phyloP scores from a whole-genome alignment of 2,113 vertebrate genomes.

The Chitala chitala region DNA sequence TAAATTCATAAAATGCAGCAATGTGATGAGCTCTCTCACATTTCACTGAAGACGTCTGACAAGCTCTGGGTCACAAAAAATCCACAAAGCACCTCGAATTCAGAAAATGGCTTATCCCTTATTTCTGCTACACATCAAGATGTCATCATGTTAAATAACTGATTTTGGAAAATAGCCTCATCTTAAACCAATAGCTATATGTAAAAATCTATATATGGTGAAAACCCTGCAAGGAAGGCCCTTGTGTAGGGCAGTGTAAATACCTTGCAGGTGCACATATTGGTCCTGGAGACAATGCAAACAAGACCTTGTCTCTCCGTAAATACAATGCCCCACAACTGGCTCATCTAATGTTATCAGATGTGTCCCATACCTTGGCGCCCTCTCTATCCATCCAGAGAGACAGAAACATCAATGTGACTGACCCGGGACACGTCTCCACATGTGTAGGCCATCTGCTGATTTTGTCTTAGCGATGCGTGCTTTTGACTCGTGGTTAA shows the following conservation, averaged over 20 bases:
- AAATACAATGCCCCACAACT: not conserved
- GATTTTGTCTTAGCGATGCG: no score
- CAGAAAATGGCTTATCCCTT: not conserved
- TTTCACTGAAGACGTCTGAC: not conserved
- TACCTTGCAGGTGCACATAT: not conserved
- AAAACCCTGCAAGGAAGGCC: not conserved
- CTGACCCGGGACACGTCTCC: no score
- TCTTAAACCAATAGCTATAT: not conserved
- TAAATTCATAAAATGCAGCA: not conserved
- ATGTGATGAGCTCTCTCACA: not conserved
- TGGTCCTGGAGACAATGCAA: not conserved
- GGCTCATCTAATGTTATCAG: not conserved
- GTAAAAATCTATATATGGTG: not conserved
- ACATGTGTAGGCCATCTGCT: no score
- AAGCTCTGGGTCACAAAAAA: not conserved
- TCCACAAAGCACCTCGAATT: not conserved
- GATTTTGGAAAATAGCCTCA: not conserved
- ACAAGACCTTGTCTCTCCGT: not conserved
- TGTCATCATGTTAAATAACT: not conserved
- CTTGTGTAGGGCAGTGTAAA: not conserved
- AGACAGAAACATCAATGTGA: slow-evolving; percentile 36
- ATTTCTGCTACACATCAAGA: not conserved
- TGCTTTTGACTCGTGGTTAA: no score
- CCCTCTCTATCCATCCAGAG: no score
- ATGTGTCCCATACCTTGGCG: no score